Evolutionary conservation across 2,113 vertebrate species (phyloP).

Genomic region (Melanerpes aurifrons): DNA sequence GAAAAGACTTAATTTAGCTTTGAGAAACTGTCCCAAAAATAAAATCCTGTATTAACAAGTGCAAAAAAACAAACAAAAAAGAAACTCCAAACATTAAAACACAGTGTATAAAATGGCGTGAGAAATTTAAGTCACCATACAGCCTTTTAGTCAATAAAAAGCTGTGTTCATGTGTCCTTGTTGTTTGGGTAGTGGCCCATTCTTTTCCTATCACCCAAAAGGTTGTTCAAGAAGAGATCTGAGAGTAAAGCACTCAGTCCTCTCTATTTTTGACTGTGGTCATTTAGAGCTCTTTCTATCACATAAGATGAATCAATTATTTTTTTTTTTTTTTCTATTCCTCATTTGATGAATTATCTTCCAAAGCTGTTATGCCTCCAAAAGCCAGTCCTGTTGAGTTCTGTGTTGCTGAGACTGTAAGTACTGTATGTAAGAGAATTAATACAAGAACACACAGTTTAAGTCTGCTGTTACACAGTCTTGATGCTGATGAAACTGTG

Average conservation of each 20-base stretch:
- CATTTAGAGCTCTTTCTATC: slow-evolving; percentile 56
- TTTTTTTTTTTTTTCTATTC: slow-evolving; percentile 77
- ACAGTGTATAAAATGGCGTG: slow-evolving; percentile 99
- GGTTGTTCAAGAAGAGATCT: slow-evolving; percentile 73
- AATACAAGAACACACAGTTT: slow-evolving; percentile 96
- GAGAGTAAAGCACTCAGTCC: slow-evolving; percentile 68
- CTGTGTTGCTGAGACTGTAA: slow-evolving; percentile 93
- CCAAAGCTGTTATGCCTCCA: slow-evolving; percentile 86
- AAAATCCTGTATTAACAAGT: slow-evolving; percentile 92
- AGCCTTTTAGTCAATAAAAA: slow-evolving; percentile 91
- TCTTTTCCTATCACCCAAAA: slow-evolving; percentile 76
- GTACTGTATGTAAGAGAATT: slow-evolving; percentile 95
- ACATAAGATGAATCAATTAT: background rate
- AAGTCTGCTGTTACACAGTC: slow-evolving; percentile 95
- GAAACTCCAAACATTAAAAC: slow-evolving; percentile 91
- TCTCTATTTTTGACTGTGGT: slow-evolving; percentile 52
- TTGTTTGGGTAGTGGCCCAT: slow-evolving; percentile 78
- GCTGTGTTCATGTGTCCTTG: slow-evolving; percentile 84
- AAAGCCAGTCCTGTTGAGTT: slow-evolving; percentile 89
- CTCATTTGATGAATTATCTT: slow-evolving; percentile 90
- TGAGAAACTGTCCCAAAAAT: slow-evolving; percentile 83
- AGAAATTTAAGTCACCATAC: slow-evolving; percentile 91
- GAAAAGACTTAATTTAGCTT: slow-evolving; percentile 83
- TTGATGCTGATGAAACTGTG: slow-evolving; percentile 90
- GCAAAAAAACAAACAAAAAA: slow-evolving; percentile 90